phyloP scores from a whole-genome alignment of 2,888 invertebrate species.

The Drosophila longiperda region DNA sequence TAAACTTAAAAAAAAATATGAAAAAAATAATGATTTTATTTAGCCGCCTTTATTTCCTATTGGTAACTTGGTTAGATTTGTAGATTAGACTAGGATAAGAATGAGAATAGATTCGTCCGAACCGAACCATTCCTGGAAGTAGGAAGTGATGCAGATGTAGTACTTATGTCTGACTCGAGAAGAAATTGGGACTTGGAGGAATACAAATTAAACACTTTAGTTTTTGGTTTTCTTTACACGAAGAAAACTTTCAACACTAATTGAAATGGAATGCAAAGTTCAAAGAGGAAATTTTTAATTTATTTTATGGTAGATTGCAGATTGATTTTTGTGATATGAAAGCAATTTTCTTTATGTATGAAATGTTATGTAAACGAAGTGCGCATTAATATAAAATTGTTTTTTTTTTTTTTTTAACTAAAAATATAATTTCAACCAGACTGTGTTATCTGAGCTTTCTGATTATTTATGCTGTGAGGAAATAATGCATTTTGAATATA shows the following conservation, averaged over 20 bases:
- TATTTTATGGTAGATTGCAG: not conserved
- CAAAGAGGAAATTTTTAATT: not conserved
- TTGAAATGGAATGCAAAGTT: not conserved
- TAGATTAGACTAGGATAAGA: too few relatives aligned
- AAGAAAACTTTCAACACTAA: not conserved
- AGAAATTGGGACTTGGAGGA: too few relatives aligned
- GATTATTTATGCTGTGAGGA: slow-evolving; percentile 1
- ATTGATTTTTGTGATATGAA: not conserved
- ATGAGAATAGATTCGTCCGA: not conserved
- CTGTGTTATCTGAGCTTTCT: not conserved
- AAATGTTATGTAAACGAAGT: not conserved
- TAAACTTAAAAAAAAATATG: too few relatives aligned
- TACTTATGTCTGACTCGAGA: not conserved
- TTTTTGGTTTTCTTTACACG: not conserved
- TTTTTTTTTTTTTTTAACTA: not conserved
- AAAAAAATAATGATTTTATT: too few relatives aligned
- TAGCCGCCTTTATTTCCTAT: too few relatives aligned
- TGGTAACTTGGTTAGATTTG: too few relatives aligned
- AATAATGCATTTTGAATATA: not conserved
- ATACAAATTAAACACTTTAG: too few relatives aligned
- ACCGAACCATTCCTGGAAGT: not conserved
- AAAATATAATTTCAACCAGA: not conserved
- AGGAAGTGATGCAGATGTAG: not conserved
- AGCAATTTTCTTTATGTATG: not conserved
- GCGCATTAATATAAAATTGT: not conserved